phyloP scores from a whole-genome alignment of 2,797 vertebrate genomes.

The Spinibarbus caldwelli region DNA sequence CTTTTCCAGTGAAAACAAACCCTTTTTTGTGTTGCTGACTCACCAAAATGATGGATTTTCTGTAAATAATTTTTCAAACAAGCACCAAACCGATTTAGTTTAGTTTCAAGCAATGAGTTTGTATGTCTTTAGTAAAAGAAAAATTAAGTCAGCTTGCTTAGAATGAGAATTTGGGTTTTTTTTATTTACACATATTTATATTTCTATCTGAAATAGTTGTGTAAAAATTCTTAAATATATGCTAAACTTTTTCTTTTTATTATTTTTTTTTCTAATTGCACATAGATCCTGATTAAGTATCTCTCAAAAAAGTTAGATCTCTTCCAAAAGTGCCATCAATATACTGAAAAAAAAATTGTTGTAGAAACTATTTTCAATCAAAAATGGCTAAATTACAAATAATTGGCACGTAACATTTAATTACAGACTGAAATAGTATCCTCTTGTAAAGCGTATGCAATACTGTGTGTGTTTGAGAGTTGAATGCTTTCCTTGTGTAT shows the following conservation, averaged over 20 bases:
- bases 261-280: neutral
- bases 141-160: neutral
- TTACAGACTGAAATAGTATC: neutral
- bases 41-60: neutral
- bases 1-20: neutral
- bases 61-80: neutral
- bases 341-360: neutral
- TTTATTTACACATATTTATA: neutral
- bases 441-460: neutral
- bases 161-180: neutral
- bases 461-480: neutral
- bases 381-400: neutral
- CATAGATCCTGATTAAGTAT: neutral
- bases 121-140: neutral
- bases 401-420: neutral
- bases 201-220: neutral
- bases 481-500: neutral
- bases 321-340: neutral
- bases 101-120: neutral
- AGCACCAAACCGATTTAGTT: neutral
- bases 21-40: neutral
- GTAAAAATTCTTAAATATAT: neutral
- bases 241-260: neutral
- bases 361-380: neutral
- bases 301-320: neutral